Evolutionary conservation across 2,797 vertebrate genomes (phyloP).

Genomic region (Gallirallus australis): DNA sequence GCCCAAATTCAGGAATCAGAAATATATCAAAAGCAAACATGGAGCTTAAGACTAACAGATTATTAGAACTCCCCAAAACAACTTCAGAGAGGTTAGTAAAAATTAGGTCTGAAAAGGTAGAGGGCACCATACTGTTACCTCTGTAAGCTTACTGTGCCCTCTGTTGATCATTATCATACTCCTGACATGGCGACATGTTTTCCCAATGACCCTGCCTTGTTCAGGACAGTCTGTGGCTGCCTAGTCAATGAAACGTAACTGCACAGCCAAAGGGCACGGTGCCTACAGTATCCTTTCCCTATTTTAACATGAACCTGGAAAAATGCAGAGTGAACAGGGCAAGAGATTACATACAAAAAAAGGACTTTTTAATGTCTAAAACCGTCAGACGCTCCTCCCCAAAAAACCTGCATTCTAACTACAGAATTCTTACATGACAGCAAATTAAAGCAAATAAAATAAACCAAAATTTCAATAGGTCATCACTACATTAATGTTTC

Average conservation of each 20-base stretch:
- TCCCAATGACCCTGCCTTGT: neutral
- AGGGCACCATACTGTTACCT: neutral
- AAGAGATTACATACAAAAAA: neutral
- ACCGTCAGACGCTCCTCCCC: accelerated
- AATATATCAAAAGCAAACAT: neutral
- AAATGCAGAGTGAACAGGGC: neutral
- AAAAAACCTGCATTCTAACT: neutral
- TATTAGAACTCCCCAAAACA: neutral
- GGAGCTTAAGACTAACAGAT: neutral
- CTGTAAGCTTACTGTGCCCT: conserved; percentile 22
- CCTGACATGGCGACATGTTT: neutral
- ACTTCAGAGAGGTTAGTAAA: neutral
- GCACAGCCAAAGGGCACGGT: neutral
- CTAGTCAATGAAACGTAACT: neutral
- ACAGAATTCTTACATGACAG: neutral
- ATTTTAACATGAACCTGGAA: neutral
- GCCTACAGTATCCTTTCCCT: neutral
- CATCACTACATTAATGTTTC: neutral
- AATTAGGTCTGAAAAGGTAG: neutral
- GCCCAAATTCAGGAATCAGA: neutral
- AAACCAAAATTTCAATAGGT: neutral
- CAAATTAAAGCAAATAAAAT: neutral
- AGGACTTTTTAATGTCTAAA: neutral
- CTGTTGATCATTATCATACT: neutral
- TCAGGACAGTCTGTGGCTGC: neutral